phyloP scores from a whole-genome alignment of 1,140 invertebrate genomes.

The Calliopsis andreniformis region DNA sequence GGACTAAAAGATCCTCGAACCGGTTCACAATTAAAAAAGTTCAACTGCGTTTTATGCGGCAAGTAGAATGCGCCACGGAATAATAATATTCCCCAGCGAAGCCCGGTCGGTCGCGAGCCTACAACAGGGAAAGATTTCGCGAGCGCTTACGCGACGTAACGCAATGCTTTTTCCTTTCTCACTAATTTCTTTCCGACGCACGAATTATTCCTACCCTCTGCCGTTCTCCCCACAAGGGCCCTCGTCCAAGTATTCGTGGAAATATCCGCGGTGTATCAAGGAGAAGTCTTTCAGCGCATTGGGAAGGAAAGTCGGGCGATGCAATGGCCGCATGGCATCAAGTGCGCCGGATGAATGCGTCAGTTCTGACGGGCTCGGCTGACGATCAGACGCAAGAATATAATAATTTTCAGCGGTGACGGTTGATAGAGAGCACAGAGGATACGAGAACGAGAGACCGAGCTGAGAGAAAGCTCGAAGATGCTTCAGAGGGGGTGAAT shows the following conservation, averaged over 20 bases:
- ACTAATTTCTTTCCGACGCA: constrained; percentile 38
- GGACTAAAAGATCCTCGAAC: constrained; percentile 18
- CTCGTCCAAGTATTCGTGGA: constrained; percentile 32
- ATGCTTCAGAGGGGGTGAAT: constrained; percentile 26
- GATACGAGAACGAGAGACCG: neutral
- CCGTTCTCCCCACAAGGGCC: constrained; percentile 20
- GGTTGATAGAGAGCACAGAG: neutral
- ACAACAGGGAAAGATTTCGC: constrained; percentile 30
- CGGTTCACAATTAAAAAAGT: constrained; percentile 30
- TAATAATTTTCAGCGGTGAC: constrained; percentile 42
- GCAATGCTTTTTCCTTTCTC: constrained; percentile 35
- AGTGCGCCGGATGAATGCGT: constrained; percentile 49
- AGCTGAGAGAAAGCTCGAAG: neutral
- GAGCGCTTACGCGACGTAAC: constrained; percentile 27
- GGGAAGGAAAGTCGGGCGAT: constrained; percentile 44
- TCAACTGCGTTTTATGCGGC: neutral
- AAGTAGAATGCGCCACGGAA: neutral
- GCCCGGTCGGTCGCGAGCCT: neutral
- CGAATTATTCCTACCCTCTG: constrained; percentile 25
- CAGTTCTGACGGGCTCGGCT: constrained; percentile 11
- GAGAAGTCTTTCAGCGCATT: constrained; percentile 26
- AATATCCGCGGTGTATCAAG: constrained; percentile 47
- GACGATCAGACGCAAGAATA: constrained; percentile 43
- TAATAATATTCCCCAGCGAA: constrained; percentile 8
- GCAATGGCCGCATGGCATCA: constrained; percentile 40